These are phyloP conservation scores for Lichenostomus cassidix DNA, from an alignment of 2,113 vertebrate genomes.

Conservation along the genomic window DNA sequence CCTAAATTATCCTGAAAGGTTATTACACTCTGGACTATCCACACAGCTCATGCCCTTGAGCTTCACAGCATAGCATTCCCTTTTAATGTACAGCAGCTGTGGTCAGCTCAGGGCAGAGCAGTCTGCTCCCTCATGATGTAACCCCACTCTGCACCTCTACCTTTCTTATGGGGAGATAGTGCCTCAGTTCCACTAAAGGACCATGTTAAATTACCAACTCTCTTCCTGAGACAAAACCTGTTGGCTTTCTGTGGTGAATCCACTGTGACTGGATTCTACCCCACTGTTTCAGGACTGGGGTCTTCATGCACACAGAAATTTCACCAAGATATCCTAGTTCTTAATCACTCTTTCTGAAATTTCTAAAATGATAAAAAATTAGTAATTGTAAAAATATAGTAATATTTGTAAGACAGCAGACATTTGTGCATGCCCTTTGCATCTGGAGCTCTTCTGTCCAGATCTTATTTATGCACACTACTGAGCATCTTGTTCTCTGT, in stretches of 20 bases:
- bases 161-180: background rate
- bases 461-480: background rate
- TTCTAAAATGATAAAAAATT: background rate
- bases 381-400: background rate
- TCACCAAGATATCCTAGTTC: background rate
- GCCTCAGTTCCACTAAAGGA: background rate
- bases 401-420: background rate
- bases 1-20: background rate
- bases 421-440: background rate
- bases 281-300: background rate
- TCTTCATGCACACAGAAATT: background rate
- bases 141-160: background rate
- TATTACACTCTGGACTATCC: background rate
- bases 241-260: background rate
- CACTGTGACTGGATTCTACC: background rate
- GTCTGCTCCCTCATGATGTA: background rate
- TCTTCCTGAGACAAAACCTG: background rate
- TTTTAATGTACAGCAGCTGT: background rate
- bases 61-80: background rate
- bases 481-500: background rate
- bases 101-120: background rate
- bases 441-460: rapidly evolving
- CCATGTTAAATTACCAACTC: background rate
- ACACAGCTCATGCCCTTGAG: background rate
- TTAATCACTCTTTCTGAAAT: background rate